Evolutionary conservation across 2,888 invertebrate genomes (phyloP), one percentile per base, ranked within the genome.

Genomic region (Cheilosia vernalis): DNA sequence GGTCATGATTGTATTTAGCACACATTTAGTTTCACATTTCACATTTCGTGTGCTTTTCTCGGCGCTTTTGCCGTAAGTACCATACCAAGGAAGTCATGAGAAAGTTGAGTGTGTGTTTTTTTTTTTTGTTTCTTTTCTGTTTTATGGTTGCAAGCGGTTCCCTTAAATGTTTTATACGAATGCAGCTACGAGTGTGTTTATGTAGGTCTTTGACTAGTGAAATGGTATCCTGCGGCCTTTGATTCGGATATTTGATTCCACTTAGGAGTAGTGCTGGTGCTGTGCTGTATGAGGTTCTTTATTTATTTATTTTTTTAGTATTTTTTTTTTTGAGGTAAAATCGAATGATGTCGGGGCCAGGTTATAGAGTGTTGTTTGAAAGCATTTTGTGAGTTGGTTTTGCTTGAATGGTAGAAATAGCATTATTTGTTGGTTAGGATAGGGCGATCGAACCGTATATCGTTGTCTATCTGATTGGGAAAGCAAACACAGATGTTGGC

Each of bases 241-340:
- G 85, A 81, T 72, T 85, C 85, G 85, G 81, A 77, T 85, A 85
- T 85, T 81, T 81, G 77, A 81, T 85, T 81, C 81, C 85, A 85
- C 81, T 81, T 85, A 80, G 80, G 53, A 60, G 33, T 49, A 33
- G 67, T 73, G 60, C 77, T 83, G 73, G 73, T 69, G 67, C 73
- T 78, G 69, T 66, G n/a, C 40, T 37, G 37, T 61, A 51, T 15
- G 44, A 53, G 56, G 37, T 40, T 44, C 40, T 56, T 72, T 30
- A 1, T 30, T 21, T n/a, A 2, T 9, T n/a, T n/a, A n/a, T n/a
- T n/a, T n/a, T n/a, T n/a, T n/a, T n/a, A n/a, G n/a, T n/a, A n/a
- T n/a, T 9, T 13, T 13, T 13, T 13, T 13, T 37, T 4, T 61
- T 67, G 10, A 33, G 76, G 70, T 79, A 27, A 61, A 63, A 58